Evolutionary conservation across 2,888 invertebrate genomes (phyloP), one percentile per base, ranked within the genome.

Genomic region (Hemicrepidius hirtus): DNA sequence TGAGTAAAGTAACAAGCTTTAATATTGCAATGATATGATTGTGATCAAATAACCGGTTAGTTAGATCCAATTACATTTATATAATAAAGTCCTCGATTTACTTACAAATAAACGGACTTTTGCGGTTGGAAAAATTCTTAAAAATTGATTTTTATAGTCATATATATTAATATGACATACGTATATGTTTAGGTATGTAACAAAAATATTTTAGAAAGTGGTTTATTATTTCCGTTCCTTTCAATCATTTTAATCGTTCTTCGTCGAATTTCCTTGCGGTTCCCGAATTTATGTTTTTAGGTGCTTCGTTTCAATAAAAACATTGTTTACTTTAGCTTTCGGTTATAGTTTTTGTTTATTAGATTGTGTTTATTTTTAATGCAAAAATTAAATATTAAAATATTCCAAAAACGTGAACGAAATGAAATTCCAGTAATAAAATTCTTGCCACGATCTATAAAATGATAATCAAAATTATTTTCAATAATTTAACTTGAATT

Each of bases 91-190:
- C 18, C 44, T 3, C 13, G 28, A 13, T 21, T 28, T 21, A 46
- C 18, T 18, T 10, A 16, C 3, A 46, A 41, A 41, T 5, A n/a
- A 1, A 13, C 6, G 18, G 7, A 13, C 13, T 32, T 24, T 5
- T 53, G 53, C 13, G 13, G 53, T 32, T 46, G 53, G 13, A 13
- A 53, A 53, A 28, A 53, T 16, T 32, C 4, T 4, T 13, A 32
- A 24, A 53, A 6, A 32, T 32, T 1, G n/a, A 32, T 53, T 32
- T 28, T 53, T 28, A 53, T 53, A 12, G 28, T 20, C 57, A 57
- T 37, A 57, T 57, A 37, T 57, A 57, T 57, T 37, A 57, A 57
- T 57, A 57, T 37, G 37, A 57, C 12, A 37, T 57, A 37, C 57
- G 57, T 57, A 37, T 18, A 6, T 20, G 37, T n/a, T 57, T 20